These are phyloP conservation scores for Anguilla pacifica DNA, from an alignment of 2,797 vertebrate species.

Conservation along the genomic window DNA sequence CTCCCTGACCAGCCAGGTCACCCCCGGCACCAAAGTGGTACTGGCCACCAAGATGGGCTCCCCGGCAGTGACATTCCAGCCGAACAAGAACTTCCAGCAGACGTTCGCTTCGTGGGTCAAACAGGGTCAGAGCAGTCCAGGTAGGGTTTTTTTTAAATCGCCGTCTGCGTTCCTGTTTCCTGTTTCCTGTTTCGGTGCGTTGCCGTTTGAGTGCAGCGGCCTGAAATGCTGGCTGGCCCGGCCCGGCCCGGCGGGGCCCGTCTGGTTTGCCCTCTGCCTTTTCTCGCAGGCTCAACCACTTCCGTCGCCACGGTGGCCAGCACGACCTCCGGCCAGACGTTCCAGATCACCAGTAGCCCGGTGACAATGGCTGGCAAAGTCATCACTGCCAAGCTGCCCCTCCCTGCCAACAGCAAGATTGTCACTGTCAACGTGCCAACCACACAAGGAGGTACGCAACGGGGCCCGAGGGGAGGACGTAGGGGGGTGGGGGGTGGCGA, in stretches of 20 bases:
- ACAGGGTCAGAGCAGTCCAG: constrained; percentile 89
- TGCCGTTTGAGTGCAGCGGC: not conserved
- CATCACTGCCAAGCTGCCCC: constrained; percentile 90
- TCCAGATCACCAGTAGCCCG: constrained; percentile 92
- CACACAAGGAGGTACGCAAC: constrained; percentile 89
- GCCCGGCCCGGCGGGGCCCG: no score
- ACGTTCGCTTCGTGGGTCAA: constrained; percentile 98
- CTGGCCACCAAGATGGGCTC: constrained; percentile 91
- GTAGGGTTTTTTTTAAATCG: constrained; percentile 55
- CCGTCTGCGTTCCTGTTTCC: not conserved
- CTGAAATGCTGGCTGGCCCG: constrained; percentile 6
- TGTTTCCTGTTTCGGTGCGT: not conserved
- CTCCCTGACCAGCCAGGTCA: constrained; percentile 81
- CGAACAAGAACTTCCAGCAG: constrained; percentile 97
- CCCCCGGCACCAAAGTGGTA: constrained; percentile 87
- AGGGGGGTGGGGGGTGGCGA: not conserved
- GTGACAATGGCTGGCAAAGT: constrained; percentile 91
- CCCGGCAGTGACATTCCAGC: constrained; percentile 94
- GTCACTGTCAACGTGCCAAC: constrained; percentile 95
- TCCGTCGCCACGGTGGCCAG: constrained; percentile 83
- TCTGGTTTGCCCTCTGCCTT: constrained; percentile 36
- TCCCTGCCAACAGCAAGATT: constrained; percentile 98
- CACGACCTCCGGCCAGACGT: constrained; percentile 89
- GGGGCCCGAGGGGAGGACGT: not conserved
- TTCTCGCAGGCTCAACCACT: constrained; percentile 73